Evolutionary conservation across 2,113 vertebrate species (phyloP).

Genomic region (Nyctereutes procyonoides): DNA sequence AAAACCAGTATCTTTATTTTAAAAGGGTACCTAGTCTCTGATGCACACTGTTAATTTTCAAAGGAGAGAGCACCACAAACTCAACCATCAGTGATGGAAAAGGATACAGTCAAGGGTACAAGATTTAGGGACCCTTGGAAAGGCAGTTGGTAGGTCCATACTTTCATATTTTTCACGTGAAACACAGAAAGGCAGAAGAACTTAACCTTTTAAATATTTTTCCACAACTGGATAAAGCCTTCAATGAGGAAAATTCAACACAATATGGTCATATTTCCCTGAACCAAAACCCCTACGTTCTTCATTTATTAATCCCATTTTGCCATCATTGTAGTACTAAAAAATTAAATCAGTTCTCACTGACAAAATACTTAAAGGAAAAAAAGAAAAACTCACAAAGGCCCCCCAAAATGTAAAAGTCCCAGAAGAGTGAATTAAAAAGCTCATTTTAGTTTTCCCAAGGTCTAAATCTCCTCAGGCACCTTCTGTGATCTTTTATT

Average conservation of each 20-base stretch:
- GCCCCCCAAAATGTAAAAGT: conserved; percentile 51
- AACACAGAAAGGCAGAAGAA: neutral
- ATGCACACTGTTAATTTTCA: neutral
- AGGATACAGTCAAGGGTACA: neutral
- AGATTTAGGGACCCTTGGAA: neutral
- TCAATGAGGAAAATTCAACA: neutral
- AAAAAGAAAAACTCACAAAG: conserved; percentile 42
- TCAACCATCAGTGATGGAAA: neutral
- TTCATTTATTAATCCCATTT: conserved; percentile 43
- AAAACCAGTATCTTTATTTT: neutral
- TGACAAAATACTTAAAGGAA: conserved; percentile 64
- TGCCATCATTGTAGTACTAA: neutral
- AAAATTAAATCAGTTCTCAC: conserved; percentile 62
- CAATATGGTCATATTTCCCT: neutral
- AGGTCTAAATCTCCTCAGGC: conserved; percentile 63
- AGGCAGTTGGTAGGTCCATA: neutral
- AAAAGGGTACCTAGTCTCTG: neutral
- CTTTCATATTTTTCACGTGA: neutral
- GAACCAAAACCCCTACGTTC: conserved; percentile 1
- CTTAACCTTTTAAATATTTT: conserved; percentile 16
- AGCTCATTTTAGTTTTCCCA: conserved; percentile 59
- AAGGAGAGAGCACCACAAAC: neutral
- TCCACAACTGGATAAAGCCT: neutral
- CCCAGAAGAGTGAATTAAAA: conserved; percentile 73
- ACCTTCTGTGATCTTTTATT: conserved; percentile 79